Evolutionary conservation across 2,888 invertebrate genomes (phyloP).

Genomic region (Spisula subtruncata): DNA sequence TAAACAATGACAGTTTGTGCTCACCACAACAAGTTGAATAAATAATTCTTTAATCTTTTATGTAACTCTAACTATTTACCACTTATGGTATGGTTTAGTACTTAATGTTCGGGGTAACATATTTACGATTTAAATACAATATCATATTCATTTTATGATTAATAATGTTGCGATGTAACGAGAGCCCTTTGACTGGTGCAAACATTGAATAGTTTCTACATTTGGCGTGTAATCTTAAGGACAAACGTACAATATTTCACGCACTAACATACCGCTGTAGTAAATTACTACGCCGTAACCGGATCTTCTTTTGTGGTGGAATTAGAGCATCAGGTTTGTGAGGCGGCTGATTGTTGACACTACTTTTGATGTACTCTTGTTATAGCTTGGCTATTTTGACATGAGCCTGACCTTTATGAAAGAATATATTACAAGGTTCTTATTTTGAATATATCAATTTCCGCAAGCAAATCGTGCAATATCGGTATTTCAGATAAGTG

Average conservation of each 20-base stretch:
- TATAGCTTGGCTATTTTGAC: too few relatives aligned
- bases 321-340: background rate
- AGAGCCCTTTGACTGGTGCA: background rate
- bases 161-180: background rate
- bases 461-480: too few relatives aligned
- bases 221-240: background rate
- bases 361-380: background rate
- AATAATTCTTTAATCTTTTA: background rate
- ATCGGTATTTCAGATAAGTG: too few relatives aligned
- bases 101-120: background rate
- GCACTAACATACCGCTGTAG: background rate
- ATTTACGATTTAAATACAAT: background rate
- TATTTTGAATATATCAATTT: too few relatives aligned
- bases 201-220: background rate
- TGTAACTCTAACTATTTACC: background rate
- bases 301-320: background rate
- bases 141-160: conserved; percentile 23
- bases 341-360: background rate
- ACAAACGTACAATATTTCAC: conserved; percentile 6
- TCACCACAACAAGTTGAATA: background rate
- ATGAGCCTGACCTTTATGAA: too few relatives aligned
- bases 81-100: background rate
- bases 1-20: background rate
- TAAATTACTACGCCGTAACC: background rate
- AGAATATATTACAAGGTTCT: too few relatives aligned